These are phyloP conservation scores for Ivindomyrus marchei DNA, from an alignment of 2,113 vertebrate species.

Conservation along the genomic window DNA sequence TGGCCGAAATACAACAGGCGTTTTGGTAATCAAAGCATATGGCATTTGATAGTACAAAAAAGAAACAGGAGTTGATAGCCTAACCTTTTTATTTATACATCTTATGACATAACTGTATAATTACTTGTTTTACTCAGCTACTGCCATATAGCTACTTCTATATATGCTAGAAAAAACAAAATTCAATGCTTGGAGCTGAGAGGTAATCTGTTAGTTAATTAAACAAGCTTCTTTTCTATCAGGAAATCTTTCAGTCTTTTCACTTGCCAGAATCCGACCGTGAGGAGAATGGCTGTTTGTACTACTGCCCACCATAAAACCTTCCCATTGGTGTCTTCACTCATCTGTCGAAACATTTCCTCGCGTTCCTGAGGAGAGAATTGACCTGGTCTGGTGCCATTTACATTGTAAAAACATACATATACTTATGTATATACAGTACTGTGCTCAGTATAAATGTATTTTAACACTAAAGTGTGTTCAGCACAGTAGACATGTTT, in stretches of 20 bases:
- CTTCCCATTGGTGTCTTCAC: slow-evolving; percentile 76
- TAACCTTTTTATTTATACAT: neutral
- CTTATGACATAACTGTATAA: neutral
- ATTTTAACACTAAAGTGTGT: neutral
- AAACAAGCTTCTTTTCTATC: slow-evolving; percentile 84
- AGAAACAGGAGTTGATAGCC: neutral
- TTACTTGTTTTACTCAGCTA: neutral
- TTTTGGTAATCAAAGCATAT: neutral
- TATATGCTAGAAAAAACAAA: neutral
- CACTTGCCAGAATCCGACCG: slow-evolving; percentile 81
- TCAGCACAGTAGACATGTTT: neutral
- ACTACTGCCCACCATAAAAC: slow-evolving; percentile 81
- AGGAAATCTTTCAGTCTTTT: slow-evolving; percentile 84
- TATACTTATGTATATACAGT: neutral
- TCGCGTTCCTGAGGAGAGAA: slow-evolving; percentile 68
- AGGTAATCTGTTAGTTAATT: slow-evolving; percentile 29
- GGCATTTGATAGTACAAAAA: neutral
- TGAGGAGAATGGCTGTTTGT: slow-evolving; percentile 73
- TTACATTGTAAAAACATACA: slow-evolving; percentile 17
- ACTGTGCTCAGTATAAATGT: neutral
- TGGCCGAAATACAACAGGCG: neutral
- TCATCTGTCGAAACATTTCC: slow-evolving; percentile 76
- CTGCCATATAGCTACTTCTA: neutral
- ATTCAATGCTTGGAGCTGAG: neutral
- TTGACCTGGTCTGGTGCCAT: neutral